Evolutionary conservation across 2,888 invertebrate genomes (phyloP).

Genomic region (Conistra vaccinii): DNA sequence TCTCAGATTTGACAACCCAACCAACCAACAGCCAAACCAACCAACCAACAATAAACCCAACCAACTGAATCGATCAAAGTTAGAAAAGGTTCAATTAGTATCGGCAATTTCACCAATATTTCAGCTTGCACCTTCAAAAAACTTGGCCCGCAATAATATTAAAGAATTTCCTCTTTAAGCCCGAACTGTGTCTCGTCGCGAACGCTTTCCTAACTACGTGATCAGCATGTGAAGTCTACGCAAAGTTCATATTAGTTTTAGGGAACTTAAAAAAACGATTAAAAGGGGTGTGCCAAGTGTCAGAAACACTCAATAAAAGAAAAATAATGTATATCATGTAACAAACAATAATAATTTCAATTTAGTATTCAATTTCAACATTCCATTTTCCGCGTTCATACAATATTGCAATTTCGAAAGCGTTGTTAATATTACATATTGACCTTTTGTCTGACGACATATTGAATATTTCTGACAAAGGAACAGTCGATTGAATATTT

Average conservation of each 20-base stretch:
- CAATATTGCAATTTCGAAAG: slow-evolving; percentile 19
- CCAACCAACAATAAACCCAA: too few species aligned
- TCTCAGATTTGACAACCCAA: background rate
- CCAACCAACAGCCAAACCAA: too few species aligned
- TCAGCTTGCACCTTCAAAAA: background rate
- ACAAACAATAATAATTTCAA: background rate
- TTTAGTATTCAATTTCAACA: background rate
- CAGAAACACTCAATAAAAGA: background rate
- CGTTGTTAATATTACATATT: slow-evolving; percentile 26
- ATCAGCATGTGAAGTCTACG: slow-evolving; percentile 22
- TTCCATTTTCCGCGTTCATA: background rate
- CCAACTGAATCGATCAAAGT: too few species aligned
- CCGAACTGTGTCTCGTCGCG: slow-evolving; percentile 23
- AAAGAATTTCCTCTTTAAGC: slow-evolving; percentile 28
- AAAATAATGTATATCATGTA: background rate
- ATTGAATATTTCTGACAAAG: slow-evolving; percentile 34
- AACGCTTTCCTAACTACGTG: slow-evolving; percentile 37
- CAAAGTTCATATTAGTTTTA: slow-evolving; percentile 14
- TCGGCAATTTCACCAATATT: background rate
- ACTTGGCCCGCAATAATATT: slow-evolving; percentile 22
- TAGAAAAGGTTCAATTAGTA: background rate
- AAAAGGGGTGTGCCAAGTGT: background rate
- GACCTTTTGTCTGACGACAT: slow-evolving; percentile 23
- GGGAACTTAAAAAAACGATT: slow-evolving; percentile 1
- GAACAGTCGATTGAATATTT: slow-evolving; percentile 39